phyloP scores from a whole-genome alignment of 2,888 invertebrate genomes.

The Lydus trimaculatus region DNA sequence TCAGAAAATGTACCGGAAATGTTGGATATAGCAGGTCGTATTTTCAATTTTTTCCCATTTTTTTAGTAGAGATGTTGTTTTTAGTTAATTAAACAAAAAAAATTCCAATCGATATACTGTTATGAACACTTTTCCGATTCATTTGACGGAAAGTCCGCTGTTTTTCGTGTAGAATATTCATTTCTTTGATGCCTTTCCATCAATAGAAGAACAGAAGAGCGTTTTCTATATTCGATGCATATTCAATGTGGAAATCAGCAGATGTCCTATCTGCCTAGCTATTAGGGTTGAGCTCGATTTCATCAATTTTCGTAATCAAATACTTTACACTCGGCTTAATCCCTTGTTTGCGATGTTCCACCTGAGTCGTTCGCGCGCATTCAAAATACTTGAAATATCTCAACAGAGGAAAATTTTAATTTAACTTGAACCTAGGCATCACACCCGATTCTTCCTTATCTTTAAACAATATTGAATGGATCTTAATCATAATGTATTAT shows the following conservation, averaged over 20 bases:
- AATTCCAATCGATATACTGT: not conserved
- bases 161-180: slow-evolving; percentile 1
- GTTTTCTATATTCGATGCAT: slow-evolving; percentile 22
- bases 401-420: slow-evolving; percentile 30
- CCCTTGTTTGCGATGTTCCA: slow-evolving; percentile 51
- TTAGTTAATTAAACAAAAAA: slow-evolving; percentile 7
- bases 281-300: slow-evolving; percentile 44
- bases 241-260: slow-evolving; percentile 40
- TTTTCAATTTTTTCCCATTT: not conserved
- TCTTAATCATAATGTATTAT: not conserved
- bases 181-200: slow-evolving; percentile 27
- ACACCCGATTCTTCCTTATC: not conserved
- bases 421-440: slow-evolving; percentile 14
- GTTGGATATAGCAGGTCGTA: too few relatives aligned
- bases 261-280: slow-evolving; percentile 41
- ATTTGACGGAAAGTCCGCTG: not conserved
- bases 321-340: slow-evolving; percentile 53
- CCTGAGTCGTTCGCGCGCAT: slow-evolving; percentile 45
- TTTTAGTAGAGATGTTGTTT: not conserved
- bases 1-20: not conserved
- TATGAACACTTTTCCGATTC: not conserved
- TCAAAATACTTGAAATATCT: slow-evolving; percentile 40
- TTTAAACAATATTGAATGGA: slow-evolving; percentile 11
- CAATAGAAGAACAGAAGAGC: slow-evolving; percentile 12
- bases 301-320: slow-evolving; percentile 56